phyloP scores from a whole-genome alignment of 92 coral and sea anemone genomes.

The Epizoanthus fatuus region DNA sequence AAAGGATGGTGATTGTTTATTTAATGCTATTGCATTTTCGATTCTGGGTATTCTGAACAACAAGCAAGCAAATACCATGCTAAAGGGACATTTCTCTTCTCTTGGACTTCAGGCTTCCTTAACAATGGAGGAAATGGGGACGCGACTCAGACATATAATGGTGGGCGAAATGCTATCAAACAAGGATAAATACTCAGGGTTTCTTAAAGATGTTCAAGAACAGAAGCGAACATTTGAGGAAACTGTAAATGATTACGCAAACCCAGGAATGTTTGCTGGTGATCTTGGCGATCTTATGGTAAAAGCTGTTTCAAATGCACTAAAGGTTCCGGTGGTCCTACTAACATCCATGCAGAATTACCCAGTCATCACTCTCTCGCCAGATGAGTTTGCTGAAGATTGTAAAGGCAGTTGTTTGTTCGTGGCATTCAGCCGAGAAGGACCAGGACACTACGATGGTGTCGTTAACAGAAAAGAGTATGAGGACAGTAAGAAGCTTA shows the following conservation, averaged over 20 bases:
- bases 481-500: not conserved
- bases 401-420: slow-evolving; percentile 19
- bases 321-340: slow-evolving; percentile 34
- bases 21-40: slow-evolving; percentile 44
- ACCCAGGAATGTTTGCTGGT: slow-evolving; percentile 59
- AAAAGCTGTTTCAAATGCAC: slow-evolving; percentile 55
- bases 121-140: slow-evolving; percentile 35
- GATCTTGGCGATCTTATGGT: slow-evolving; percentile 69
- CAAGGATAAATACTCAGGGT: slow-evolving; percentile 35
- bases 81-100: slow-evolving; percentile 31
- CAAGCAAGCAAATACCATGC: not conserved
- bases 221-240: slow-evolving; percentile 31
- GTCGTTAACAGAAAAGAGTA: slow-evolving; percentile 14
- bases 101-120: slow-evolving; percentile 41
- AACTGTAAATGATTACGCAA: slow-evolving; percentile 35
- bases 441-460: slow-evolving; percentile 68
- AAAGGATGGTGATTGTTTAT: slow-evolving; percentile 52
- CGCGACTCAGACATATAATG: slow-evolving; percentile 40
- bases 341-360: slow-evolving; percentile 46
- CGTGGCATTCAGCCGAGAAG: slow-evolving; percentile 49
- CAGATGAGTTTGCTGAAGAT: slow-evolving; percentile 25
- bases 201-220: slow-evolving; percentile 22
- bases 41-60: slow-evolving; percentile 11
- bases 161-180: slow-evolving; percentile 38
- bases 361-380: slow-evolving; percentile 46